A percentile compares a stretch with the other conserved stretches of the same genome.
phyloP scores from a whole-genome alignment of 2,797 vertebrate species.

The Podarcis siculus region DNA sequence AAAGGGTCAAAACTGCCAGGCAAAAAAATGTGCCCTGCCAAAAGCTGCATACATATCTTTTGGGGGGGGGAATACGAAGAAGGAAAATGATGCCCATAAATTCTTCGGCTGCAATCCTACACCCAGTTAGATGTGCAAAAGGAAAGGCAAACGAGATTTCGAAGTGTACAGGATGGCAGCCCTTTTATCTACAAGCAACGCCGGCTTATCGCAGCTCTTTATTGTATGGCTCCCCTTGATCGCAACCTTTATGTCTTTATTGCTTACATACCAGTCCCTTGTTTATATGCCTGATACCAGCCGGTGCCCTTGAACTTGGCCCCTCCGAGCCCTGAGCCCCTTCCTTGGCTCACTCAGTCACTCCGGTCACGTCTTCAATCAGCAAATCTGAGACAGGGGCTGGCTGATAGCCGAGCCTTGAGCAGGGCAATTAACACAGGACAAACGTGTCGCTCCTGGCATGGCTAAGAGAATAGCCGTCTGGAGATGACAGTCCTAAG shows the following conservation, averaged over 20 bases:
- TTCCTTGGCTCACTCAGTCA: conserved; percentile 49
- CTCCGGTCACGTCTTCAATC: conserved; percentile 65
- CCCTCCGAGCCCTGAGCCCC: conserved; percentile 69
- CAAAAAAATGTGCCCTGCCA: conserved; percentile 52
- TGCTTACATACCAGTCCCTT: conserved; percentile 83
- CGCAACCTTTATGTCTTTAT: conserved; percentile 82
- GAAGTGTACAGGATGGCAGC: not conserved
- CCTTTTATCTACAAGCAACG: conserved; percentile 82
- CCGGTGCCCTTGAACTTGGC: conserved; percentile 84
- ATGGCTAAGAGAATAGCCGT: conserved; percentile 67
- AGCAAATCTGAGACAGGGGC: conserved; percentile 69
- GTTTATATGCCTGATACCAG: conserved; percentile 81
- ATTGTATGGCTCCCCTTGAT: conserved; percentile 79
- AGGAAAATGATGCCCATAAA: not conserved
- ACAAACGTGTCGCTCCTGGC: conserved; percentile 65
- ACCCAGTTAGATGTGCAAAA: not conserved
- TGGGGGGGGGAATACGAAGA: not conserved
- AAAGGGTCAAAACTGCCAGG: conserved; percentile 12
- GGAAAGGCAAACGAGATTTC: not conserved
- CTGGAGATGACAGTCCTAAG: conserved; percentile 69
- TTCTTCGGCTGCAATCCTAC: not conserved
- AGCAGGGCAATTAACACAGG: conserved; percentile 74
- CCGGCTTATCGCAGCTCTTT: conserved; percentile 83
- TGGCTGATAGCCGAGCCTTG: conserved; percentile 67
- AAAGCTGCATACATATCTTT: conserved; percentile 66